Base-by-base conservation (phyloP, 2,797 vertebrate species). In the Hydrocynus forskahlii region DNA sequence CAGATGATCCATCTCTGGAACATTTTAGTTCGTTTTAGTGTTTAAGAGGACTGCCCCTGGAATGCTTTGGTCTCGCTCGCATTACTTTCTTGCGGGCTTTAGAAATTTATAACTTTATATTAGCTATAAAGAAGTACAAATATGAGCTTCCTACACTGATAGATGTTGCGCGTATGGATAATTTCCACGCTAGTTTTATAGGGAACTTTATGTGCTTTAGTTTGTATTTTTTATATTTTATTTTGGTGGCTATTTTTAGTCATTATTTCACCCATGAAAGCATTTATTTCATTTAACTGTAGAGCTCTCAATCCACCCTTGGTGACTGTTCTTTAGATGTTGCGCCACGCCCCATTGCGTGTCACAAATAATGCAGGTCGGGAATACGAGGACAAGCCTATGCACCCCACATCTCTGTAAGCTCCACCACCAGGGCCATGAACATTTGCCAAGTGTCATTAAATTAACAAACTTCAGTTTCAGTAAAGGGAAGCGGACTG, bases 381-480 rank as follows among this genome's bases (percentile, higher is more conserved):
- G 7, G 52, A 73, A 73, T 7, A 57, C 5, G 1, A 57, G 57
- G 8, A 55, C 19, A 73, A 17, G 19, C 8, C 29, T 40, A 9
- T 14, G 66, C 66, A 43, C 19, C 12, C 78, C 40, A 81, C 83
- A 81, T 81, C 75, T 81, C 79, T 63, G 54, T 29, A 48, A 29
- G 12, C 4, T 25, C 75, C 43, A 75, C 66, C 25, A 52, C 64
- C 50, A 72, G 50, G 43, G 35, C 14, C 23, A 74, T 57, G 77
- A 73, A 76, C 17, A 50, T 16, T 17, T 43, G 84, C 84, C 84
- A 80, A 60, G 50, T 52, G 75, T 63, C 48, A 66, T 83, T 82
- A 82, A 85, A 80, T 77, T 76, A 74, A 78, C 62, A 80, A 83
- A 82, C 73, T 83, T 66, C 73, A 70, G 69, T 82, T 85, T 82